Evolutionary conservation across 2,797 vertebrate genomes (phyloP).

Genomic region (Pseudopleuronectes americanus): DNA sequence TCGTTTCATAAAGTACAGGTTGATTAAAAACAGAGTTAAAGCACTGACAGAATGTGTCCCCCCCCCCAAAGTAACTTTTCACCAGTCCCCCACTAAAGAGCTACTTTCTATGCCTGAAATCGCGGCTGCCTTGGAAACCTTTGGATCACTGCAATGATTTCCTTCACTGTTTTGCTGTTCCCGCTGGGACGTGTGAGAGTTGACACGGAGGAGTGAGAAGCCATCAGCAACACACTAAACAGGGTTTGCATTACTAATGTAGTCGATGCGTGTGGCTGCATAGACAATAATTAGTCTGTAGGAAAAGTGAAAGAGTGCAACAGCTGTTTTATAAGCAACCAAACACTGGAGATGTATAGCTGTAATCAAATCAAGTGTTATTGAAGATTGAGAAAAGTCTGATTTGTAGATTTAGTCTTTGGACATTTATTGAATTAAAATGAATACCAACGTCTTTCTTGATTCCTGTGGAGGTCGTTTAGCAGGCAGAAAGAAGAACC

Average conservation of each 20-base stretch:
- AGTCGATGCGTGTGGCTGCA: constrained; percentile 24
- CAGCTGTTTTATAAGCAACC: constrained; percentile 10
- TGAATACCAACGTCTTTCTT: fast-evolving
- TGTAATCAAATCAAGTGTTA: constrained; percentile 16
- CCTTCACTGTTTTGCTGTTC: constrained; percentile 41
- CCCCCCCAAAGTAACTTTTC: neutral
- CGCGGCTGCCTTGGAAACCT: constrained; percentile 58
- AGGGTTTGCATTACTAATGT: constrained; percentile 61
- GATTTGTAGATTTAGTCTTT: neutral
- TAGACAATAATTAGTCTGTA: constrained; percentile 45
- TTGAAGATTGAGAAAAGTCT: neutral
- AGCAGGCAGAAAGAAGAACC: neutral
- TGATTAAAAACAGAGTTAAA: constrained; percentile 17
- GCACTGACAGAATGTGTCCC: neutral
- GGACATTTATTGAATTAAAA: neutral
- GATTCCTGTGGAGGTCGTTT: neutral
- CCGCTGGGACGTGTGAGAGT: constrained; percentile 58
- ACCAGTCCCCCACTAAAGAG: constrained; percentile 20
- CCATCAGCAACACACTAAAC: constrained; percentile 47
- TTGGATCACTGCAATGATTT: constrained; percentile 41
- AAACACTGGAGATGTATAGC: constrained; percentile 9
- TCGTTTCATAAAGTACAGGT: neutral
- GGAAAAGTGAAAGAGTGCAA: constrained; percentile 49
- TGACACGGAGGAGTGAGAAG: constrained; percentile 62
- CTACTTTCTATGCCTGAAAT: constrained; percentile 33